phyloP scores from a whole-genome alignment of 2,888 invertebrate genomes.

The Thereva unica region DNA sequence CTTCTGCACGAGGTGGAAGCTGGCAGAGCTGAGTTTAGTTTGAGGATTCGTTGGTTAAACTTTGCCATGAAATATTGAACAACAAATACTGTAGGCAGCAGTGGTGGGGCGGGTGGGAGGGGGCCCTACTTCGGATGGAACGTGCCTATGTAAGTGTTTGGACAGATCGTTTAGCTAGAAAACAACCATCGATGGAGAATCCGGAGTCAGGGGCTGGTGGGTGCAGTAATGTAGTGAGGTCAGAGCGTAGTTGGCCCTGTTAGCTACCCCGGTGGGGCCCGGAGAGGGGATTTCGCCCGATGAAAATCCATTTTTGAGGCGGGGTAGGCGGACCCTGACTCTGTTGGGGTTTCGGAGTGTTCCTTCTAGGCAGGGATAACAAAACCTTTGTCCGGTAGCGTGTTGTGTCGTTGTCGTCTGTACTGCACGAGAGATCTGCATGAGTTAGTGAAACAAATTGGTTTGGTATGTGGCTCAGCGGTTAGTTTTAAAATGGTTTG shows the following conservation, averaged over 20 bases:
- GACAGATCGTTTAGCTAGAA: constrained; percentile 32
- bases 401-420: too few species aligned
- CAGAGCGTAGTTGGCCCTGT: background rate
- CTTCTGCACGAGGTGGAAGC: too few species aligned
- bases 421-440: too few species aligned
- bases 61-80: constrained; percentile 38
- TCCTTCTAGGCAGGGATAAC: too few species aligned
- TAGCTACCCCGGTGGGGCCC: background rate
- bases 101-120: constrained; percentile 1
- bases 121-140: constrained; percentile 13
- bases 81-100: constrained; percentile 25
- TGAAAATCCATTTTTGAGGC: constrained; percentile 11
- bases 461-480: constrained; percentile 34
- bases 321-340: background rate
- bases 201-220: background rate
- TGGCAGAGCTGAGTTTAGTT: too few species aligned
- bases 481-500: constrained; percentile 39
- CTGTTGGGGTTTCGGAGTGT: background rate
- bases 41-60: constrained; percentile 28
- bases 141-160: constrained; percentile 30
- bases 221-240: background rate
- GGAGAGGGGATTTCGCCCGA: background rate
- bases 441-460: constrained; percentile 11
- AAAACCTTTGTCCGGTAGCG: too few species aligned
- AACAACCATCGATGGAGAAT: background rate